Percentiles rank a stretch among this genome's conserved stretches.
Evolutionary conservation across 1,140 invertebrate species (phyloP).

Genomic region (Steinernema khuongi): DNA sequence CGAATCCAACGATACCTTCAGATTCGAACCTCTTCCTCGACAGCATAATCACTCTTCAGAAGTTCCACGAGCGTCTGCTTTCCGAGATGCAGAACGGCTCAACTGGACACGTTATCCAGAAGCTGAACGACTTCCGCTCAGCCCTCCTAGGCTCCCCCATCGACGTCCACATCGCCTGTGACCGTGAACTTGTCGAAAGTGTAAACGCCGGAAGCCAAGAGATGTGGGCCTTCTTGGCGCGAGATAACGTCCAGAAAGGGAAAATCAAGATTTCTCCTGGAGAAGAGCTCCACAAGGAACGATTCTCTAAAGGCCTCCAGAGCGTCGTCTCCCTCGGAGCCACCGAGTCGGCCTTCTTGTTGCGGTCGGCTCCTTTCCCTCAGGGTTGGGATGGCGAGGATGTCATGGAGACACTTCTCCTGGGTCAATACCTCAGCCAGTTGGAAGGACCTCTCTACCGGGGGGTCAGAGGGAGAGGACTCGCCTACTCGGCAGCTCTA

Average conservation of each 20-base stretch:
- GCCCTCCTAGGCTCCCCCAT: neutral
- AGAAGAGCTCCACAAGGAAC: neutral
- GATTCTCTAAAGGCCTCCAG: constrained; percentile 58
- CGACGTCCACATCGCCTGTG: neutral
- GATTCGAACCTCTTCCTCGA: constrained; percentile 29
- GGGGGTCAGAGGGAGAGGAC: constrained; percentile 74
- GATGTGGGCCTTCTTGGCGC: neutral
- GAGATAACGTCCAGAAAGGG: neutral
- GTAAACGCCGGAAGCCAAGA: neutral
- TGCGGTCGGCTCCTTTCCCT: constrained; percentile 62
- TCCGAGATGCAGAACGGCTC: constrained; percentile 14
- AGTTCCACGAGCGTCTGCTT: constrained; percentile 30
- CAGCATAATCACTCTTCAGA: constrained; percentile 32
- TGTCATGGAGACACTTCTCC: constrained; percentile 71
- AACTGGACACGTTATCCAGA: neutral
- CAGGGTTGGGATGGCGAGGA: constrained; percentile 67
- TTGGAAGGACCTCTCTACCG: constrained; percentile 77
- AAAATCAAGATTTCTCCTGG: neutral
- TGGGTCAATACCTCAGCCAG: constrained; percentile 78
- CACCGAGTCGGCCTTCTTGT: constrained; percentile 73
- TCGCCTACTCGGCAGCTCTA: constrained; percentile 74
- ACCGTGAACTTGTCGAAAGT: neutral
- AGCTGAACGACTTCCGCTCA: neutral
- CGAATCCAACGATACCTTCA: no score
- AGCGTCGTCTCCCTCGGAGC: constrained; percentile 73